phyloP scores from a whole-genome alignment of 2,113 vertebrate species.

The Choloepus hoffmanni region DNA sequence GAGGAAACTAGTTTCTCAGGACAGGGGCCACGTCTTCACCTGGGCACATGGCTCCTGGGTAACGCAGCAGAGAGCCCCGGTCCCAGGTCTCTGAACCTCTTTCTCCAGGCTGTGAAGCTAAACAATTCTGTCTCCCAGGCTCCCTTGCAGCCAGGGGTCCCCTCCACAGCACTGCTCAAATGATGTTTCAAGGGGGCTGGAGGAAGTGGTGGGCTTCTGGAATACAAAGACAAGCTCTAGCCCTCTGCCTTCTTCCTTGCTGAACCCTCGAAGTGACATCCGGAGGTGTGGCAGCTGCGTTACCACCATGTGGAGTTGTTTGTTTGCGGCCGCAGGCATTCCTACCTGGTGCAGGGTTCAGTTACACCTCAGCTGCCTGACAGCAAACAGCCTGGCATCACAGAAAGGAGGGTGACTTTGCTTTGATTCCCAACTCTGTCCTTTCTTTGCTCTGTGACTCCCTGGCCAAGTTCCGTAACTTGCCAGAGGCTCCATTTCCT shows the following conservation, averaged over 20 bases:
- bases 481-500: background rate
- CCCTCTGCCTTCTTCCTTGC: background rate
- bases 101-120: background rate
- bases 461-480: background rate
- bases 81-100: no score
- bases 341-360: background rate
- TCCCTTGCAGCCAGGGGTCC: background rate
- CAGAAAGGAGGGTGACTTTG: background rate
- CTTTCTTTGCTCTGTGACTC: background rate
- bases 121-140: background rate
- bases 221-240: background rate
- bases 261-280: background rate
- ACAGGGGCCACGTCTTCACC: background rate
- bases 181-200: background rate
- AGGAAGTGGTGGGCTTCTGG: background rate
- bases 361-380: background rate
- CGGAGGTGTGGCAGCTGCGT: rapidly evolving
- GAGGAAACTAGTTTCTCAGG: background rate
- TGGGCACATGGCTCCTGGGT: rapidly evolving
- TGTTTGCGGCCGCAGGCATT: rapidly evolving
- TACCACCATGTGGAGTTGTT: no score
- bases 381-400: background rate
- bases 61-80: background rate
- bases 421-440: no score
- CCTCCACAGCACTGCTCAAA: background rate